Conservation (phyloP, 2,113 vertebrate genomes). For the Capricornis sumatraensis region DNA sequence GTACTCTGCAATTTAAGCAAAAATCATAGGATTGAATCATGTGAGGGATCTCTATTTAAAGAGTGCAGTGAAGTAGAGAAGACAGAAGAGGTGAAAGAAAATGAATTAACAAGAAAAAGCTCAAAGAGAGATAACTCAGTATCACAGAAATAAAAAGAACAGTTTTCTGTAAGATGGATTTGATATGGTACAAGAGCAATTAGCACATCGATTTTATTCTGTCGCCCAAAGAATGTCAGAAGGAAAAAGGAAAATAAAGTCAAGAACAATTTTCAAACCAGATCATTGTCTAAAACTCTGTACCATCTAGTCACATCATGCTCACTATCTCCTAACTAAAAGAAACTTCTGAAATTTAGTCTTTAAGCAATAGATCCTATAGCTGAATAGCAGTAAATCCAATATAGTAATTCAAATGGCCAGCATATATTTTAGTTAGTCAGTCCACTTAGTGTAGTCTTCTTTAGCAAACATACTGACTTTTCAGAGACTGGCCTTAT, state of each 20-base stretch:
- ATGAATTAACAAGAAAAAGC: neutral
- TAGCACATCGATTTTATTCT: neutral
- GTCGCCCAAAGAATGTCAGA: neutral
- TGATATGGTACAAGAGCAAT: neutral
- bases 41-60: neutral
- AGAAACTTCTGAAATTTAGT: neutral
- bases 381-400: neutral
- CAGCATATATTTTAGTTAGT: neutral
- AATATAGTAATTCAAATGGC: neutral
- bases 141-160: neutral
- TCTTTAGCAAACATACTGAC: neutral
- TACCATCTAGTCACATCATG: neutral
- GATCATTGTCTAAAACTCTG: neutral
- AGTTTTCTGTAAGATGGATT: neutral
- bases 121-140: neutral
- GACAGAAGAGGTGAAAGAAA: neutral
- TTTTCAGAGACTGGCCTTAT: neutral
- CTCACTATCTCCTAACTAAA: neutral
- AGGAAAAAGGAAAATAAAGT: neutral
- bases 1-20: neutral
- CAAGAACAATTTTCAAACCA: neutral
- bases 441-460: neutral
- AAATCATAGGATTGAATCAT: neutral
- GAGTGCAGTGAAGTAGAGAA: neutral
- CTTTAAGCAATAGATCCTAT: neutral